Percentiles rank a stretch among this genome's conserved stretches.
phyloP scores from a whole-genome alignment of 2,113 vertebrate genomes.

The Eurypyga helias region DNA sequence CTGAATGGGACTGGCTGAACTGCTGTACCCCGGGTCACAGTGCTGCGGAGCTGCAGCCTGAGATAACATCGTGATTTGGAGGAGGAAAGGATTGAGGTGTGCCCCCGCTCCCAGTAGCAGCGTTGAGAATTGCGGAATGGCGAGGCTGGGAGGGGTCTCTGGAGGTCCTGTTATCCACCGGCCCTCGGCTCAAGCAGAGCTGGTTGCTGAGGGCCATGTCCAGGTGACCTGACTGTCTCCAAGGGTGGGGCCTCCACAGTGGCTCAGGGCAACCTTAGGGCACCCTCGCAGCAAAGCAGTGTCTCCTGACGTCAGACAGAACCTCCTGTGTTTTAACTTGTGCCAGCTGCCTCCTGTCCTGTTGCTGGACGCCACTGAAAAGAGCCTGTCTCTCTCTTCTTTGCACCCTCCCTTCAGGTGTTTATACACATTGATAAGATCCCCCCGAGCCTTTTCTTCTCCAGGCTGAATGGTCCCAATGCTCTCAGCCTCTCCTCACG shows the following conservation, averaged over 20 bases:
- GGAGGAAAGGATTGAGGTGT: not conserved
- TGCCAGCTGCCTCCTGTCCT: not conserved
- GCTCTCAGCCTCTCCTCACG: not conserved
- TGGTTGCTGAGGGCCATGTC: too few species aligned
- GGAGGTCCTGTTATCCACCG: fast-evolving
- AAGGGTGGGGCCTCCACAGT: not conserved
- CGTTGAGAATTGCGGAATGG: not conserved
- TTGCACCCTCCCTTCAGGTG: not conserved
- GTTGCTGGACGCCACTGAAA: not conserved
- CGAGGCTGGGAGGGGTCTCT: not conserved
- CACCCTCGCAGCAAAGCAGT: not conserved
- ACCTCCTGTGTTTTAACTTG: not conserved
- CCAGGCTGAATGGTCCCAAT: not conserved
- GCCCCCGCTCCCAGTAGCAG: not conserved
- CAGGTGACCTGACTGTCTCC: not conserved
- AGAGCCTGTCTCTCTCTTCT: not conserved
- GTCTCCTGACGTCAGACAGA: not conserved
- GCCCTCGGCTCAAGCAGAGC: not conserved
- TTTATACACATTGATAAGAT: not conserved
- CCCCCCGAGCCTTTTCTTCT: not conserved
- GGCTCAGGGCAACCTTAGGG: not conserved
- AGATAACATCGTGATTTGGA: not conserved
- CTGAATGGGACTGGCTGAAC: not conserved
- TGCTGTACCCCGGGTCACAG: fast-evolving
- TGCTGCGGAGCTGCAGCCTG: not conserved